Conservation (phyloP, 2,888 invertebrate species). For the Ornithoptera priamus region DNA sequence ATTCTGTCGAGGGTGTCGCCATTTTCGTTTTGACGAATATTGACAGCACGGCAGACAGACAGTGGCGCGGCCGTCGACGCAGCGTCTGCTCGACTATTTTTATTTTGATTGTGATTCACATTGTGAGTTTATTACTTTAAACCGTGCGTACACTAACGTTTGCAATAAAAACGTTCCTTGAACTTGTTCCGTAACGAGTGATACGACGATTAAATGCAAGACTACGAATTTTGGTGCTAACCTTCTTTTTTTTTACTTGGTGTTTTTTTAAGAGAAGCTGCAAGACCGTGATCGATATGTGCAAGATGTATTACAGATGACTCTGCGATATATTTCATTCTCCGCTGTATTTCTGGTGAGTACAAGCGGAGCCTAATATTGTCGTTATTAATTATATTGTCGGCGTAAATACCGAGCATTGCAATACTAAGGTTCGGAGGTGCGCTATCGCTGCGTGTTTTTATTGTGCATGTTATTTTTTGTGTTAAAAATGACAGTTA, state of each 20-base stretch:
- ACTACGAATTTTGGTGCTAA: slow-evolving; percentile 72
- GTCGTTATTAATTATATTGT: neutral
- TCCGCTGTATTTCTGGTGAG: slow-evolving; percentile 70
- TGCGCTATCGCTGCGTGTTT: slow-evolving; percentile 20
- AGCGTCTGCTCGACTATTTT: slow-evolving; percentile 76
- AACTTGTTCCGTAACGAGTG: slow-evolving; percentile 57
- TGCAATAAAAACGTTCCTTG: slow-evolving; percentile 55
- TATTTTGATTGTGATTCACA: slow-evolving; percentile 77
- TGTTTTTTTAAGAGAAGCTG: slow-evolving; percentile 73
- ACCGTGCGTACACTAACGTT: slow-evolving; percentile 43
- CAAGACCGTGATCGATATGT: slow-evolving; percentile 79
- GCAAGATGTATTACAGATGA: slow-evolving; percentile 79
- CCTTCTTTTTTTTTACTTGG: slow-evolving; percentile 72
- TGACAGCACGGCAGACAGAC: slow-evolving; percentile 83
- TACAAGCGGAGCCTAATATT: slow-evolving; percentile 27
- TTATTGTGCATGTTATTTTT: slow-evolving; percentile 28
- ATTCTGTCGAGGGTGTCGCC: slow-evolving; percentile 83
- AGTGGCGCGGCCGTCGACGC: slow-evolving; percentile 76
- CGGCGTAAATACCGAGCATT: neutral
- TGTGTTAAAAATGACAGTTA: slow-evolving; percentile 46
- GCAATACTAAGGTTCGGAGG: too few relatives aligned
- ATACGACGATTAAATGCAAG: slow-evolving; percentile 47
- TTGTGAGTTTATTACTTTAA: slow-evolving; percentile 57
- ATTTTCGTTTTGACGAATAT: slow-evolving; percentile 87
- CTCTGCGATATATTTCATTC: slow-evolving; percentile 60